Base-by-base conservation (phyloP, 1,140 invertebrate species). In the Leguminivora glycinivorella region DNA sequence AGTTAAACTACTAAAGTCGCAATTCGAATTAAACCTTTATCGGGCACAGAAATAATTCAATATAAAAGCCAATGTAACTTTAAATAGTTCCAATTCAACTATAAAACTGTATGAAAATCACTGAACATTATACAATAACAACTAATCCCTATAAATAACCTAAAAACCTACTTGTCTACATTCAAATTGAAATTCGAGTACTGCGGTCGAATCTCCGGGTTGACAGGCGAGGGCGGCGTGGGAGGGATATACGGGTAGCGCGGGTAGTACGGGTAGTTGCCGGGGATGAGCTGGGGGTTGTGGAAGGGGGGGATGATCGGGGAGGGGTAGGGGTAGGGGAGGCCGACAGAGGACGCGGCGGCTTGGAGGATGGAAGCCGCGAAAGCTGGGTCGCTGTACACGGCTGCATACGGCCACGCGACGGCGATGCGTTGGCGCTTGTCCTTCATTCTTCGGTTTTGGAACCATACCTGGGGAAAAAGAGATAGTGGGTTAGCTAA, bases 361-460 rank as follows among this genome's bases (percentile, higher is more conserved):
- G 97, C 97, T 79, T 98, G 97, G 0, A 98, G 92, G 6, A 99
- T 93, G n/a, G 96, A 96, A 0, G 97, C 97, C 0, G 98, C 97
- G 72, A 99, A 94, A 0, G 96, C 94, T 4, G 98, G 98, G 81
- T 99, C 98, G 2, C 96, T 95, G 92, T 98, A 98, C 26, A 98
- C 96, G 0, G 96, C 96, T 0, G 96, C 95, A 86, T 98, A 98
- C 0, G 98, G 98, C 98, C 98, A 99, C 0, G 97, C 95, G 66
- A 99, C 94, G 0, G 98, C 96, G 89, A 99, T 95, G 7, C 97
- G 91, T 85, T 99, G 98, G 0, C 98, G 93, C 81, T 99, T 99
- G 92, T 99, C 98, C 85, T 99, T 99, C 98, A 99, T 99, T n/a
- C 98, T 93, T 12, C 98, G 94, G 82, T 99, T 99, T 94, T 99